These are phyloP conservation scores for Lasaia peninsularis DNA, from an alignment of 1,140 invertebrate genomes.

Conservation along the genomic window DNA sequence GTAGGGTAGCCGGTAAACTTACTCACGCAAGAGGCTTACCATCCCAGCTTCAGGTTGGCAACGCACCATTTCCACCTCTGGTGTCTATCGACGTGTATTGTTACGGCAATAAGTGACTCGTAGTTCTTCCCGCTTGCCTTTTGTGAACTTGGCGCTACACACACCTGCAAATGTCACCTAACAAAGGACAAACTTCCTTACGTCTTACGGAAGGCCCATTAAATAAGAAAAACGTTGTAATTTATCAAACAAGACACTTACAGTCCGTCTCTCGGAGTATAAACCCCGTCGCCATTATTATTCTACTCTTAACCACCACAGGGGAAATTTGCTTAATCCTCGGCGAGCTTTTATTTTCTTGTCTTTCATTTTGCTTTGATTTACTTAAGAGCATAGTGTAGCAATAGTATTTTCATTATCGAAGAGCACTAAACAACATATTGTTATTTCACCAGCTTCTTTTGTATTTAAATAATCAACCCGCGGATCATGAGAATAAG, in stretches of 20 bases:
- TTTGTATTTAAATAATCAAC: no score
- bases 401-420: neutral
- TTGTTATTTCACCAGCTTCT: no score
- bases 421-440: no score
- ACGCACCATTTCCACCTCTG: no score
- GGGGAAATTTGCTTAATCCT: conserved; percentile 54
- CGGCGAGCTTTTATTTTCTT: conserved; percentile 37
- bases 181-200: conserved; percentile 5
- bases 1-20: no score
- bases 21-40: no score
- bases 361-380: conserved; percentile 27
- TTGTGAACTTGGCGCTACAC: no score
- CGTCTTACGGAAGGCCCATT: conserved; percentile 32
- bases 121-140: no score
- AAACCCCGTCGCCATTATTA: conserved; percentile 52
- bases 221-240: conserved; percentile 49
- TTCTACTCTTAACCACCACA: conserved; percentile 45
- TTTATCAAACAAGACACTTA: conserved; percentile 55
- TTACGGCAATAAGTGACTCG: no score
- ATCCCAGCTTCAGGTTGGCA: no score
- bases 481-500: no score
- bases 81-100: no score
- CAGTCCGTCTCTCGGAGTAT: conserved; percentile 36
- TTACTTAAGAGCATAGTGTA: conserved; percentile 19
- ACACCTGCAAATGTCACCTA: neutral